These are phyloP conservation scores for Chelidonichthys spinosus DNA, from an alignment of 2,797 vertebrate genomes.

Conservation along the genomic window DNA sequence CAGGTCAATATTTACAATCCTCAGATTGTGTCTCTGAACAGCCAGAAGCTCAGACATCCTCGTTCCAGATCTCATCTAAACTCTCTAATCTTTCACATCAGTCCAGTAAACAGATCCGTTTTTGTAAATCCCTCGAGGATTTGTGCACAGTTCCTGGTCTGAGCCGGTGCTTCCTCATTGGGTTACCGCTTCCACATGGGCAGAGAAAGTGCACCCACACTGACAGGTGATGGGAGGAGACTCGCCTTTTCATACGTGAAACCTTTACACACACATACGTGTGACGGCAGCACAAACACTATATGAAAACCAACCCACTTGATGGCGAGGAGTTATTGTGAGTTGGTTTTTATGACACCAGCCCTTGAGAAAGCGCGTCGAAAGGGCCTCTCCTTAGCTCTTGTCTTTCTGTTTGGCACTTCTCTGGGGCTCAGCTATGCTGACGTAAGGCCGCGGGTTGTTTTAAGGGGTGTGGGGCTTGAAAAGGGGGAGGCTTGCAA, in stretches of 20 bases:
- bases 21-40: background rate
- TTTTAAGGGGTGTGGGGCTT: conserved; percentile 72
- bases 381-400: conserved; percentile 38
- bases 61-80: background rate
- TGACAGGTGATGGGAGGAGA: conserved; percentile 27
- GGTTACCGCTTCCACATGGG: conserved; percentile 1
- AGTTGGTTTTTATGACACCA: conserved; percentile 2
- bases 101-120: conserved; percentile 3
- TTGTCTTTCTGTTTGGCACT: conserved; percentile 19
- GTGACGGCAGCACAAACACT: background rate
- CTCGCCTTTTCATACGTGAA: background rate
- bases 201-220: background rate
- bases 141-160: conserved; percentile 22
- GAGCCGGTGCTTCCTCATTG: conserved; percentile 24
- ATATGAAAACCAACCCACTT: conserved; percentile 12
- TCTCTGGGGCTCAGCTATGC: conserved; percentile 37
- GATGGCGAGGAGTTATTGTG: background rate
- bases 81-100: conserved; percentile 1
- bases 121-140: background rate
- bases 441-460: conserved; percentile 62
- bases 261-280: background rate
- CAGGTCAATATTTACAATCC: background rate
- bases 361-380: conserved; percentile 24
- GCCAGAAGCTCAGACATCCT: background rate
- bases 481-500: conserved; percentile 59